Evolutionary conservation across 1,140 invertebrate species (phyloP).

Genomic region (Drosophila suzukii): DNA sequence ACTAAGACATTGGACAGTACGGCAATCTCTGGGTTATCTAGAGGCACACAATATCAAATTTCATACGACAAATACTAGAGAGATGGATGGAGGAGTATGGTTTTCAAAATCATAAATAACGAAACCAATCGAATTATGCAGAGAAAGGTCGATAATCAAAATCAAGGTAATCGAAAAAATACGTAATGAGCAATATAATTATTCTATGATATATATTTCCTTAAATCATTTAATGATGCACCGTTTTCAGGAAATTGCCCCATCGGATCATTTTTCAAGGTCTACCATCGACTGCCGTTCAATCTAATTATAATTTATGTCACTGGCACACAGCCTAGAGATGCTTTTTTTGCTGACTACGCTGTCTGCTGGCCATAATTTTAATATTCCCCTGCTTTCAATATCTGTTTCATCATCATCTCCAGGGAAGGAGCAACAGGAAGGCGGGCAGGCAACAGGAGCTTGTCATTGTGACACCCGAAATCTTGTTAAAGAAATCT

Average conservation of each 20-base stretch:
- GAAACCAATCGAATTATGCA: conserved; percentile 25
- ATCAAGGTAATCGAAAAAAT: conserved; percentile 22
- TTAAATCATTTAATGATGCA: conserved; percentile 35
- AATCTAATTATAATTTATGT: conserved; percentile 81
- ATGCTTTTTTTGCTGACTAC: conserved; percentile 14
- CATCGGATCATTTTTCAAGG: conserved; percentile 61
- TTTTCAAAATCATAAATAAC: conserved; percentile 43
- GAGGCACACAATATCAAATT: conserved; percentile 62
- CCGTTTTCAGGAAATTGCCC: conserved; percentile 29
- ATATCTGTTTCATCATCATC: conserved; percentile 40
- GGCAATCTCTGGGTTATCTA: conserved; percentile 51
- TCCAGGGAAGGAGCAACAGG: conserved; percentile 4
- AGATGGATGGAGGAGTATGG: background rate
- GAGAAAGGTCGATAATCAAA: conserved; percentile 2
- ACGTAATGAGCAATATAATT: conserved; percentile 59
- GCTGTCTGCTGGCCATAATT: conserved; percentile 56
- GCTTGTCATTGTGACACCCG: conserved; percentile 64
- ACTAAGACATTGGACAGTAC: conserved; percentile 57
- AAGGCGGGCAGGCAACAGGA: background rate
- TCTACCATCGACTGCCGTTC: conserved; percentile 42
- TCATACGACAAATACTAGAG: conserved; percentile 55
- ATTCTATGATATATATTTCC: conserved; percentile 25
- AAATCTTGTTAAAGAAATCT: conserved; percentile 82
- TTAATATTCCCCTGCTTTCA: conserved; percentile 51
- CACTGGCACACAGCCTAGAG: conserved; percentile 44